Conservation (phyloP, 92 coral and sea anemone species). For the Zoanthus solanderi region DNA sequence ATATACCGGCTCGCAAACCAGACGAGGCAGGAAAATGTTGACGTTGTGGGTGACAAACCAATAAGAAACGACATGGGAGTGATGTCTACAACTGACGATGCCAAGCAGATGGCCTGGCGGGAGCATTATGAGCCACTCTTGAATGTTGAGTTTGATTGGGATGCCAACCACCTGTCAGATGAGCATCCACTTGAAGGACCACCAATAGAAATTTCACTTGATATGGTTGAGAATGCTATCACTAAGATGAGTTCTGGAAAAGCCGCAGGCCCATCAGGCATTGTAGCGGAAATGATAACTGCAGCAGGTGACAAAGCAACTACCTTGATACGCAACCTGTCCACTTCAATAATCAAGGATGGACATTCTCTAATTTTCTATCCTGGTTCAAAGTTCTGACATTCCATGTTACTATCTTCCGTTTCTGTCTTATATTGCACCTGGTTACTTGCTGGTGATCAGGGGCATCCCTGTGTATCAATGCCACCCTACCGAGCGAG, state of each 20-base stretch:
- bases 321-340: not conserved
- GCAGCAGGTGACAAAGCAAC: too few relatives aligned
- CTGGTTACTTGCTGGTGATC: not conserved
- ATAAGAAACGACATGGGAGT: slow-evolving; percentile 35
- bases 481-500: slow-evolving; percentile 1
- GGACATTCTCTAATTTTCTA: not conserved
- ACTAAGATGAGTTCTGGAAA: too few relatives aligned
- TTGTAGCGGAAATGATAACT: too few relatives aligned
- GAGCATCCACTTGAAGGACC: not conserved
- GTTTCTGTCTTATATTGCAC: not conserved
- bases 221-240: too few relatives aligned
- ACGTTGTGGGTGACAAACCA: too few relatives aligned
- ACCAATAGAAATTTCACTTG: not conserved
- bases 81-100: not conserved
- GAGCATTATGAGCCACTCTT: too few relatives aligned
- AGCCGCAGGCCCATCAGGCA: too few relatives aligned
- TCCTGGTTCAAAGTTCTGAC: not conserved
- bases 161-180: too few relatives aligned
- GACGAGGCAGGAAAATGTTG: too few relatives aligned
- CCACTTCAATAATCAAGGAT: not conserved
- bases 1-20: too few relatives aligned
- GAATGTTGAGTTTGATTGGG: too few relatives aligned
- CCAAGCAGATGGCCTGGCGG: too few relatives aligned
- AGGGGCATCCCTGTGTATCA: not conserved
- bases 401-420: not conserved